A percentile compares a stretch with the other conserved stretches of the same genome.
Evolutionary conservation across 2,113 vertebrate species (phyloP).

Genomic region (Hylia prasina): DNA sequence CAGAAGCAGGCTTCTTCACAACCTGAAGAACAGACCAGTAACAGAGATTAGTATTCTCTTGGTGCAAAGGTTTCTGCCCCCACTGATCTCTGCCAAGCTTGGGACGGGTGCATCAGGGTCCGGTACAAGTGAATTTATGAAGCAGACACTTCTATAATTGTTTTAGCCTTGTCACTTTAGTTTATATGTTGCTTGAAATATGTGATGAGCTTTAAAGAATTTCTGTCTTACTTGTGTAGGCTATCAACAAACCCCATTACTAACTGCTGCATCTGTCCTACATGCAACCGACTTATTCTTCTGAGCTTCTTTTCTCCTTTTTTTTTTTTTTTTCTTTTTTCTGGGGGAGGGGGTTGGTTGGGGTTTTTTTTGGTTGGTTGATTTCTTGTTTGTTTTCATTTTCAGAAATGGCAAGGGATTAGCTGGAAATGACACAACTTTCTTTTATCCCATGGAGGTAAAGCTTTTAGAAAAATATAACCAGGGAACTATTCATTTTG

Average conservation of each 20-base stretch:
- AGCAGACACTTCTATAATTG: neutral
- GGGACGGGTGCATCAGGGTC: neutral
- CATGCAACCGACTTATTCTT: neutral
- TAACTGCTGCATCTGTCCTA: neutral
- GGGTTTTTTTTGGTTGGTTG: neutral
- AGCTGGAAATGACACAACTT: neutral
- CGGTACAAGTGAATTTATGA: constrained; percentile 10
- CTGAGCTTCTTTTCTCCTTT: neutral
- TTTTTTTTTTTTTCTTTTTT: too few relatives aligned
- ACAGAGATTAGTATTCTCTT: neutral
- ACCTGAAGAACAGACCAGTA: neutral
- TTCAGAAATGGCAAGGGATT: neutral
- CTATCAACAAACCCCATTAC: neutral
- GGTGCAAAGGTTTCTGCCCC: neutral
- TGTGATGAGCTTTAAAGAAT: neutral
- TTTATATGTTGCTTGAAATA: constrained; percentile 18
- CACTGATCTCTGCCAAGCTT: neutral
- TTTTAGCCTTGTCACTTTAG: constrained; percentile 18
- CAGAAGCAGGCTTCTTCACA: neutral
- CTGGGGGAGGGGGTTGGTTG: neutral
- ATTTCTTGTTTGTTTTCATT: neutral
- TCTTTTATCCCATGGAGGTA: neutral
- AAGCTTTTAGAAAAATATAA: neutral
- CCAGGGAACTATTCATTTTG: neutral
- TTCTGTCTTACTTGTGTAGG: neutral